Evolutionary conservation across 1,140 invertebrate species (phyloP), one percentile per base, ranked within the genome.

Genomic region (Caenorhabditis elegans): DNA sequence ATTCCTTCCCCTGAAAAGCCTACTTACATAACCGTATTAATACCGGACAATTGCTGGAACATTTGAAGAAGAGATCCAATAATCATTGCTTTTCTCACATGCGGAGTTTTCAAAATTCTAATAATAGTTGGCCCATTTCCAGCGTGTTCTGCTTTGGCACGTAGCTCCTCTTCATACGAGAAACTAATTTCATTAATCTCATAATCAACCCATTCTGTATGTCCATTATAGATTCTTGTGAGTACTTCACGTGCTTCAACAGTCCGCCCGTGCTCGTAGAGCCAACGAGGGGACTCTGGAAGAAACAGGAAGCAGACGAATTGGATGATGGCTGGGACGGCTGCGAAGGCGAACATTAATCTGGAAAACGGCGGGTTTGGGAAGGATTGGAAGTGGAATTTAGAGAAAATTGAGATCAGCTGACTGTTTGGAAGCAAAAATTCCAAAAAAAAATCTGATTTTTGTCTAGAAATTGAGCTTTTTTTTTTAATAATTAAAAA

Each of bases 11-110:
- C n/a, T n/a, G n/a, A n/a, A n/a, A n/a, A n/a, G n/a, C n/a, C n/a
- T n/a, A 84, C 84, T 87, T 90, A 93, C 93, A 93, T 93, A 49
- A 93, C 92, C 15, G 92, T 93, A 85, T 93, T 93, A 83, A 93
- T 93, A 60, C 93, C 93, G 19, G 91, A 90, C 4, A 93, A 83
- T 86, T 93, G 92, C 86, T 93, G 92, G 55, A 93, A 91, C 51
- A 91, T 88, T 84, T 92, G 92, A n/a, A 93, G 87, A 48, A 90
- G 85, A 86, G 91, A 92, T 4, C 93, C 93, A 15, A 93, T 89
- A n/a, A 92, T 36, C 0, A 93, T 88, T 3, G 93, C 92, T 81
- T 91, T 87, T 36, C 91, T 83, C 6, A 92, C 87, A 17, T 90
- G 86, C 3, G 92, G 90, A 15, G 89, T 91, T 76, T 85, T 48